Evolutionary conservation across 2,113 vertebrate species (phyloP), one percentile per base, ranked within the genome.

Genomic region (Channa maculata): DNA sequence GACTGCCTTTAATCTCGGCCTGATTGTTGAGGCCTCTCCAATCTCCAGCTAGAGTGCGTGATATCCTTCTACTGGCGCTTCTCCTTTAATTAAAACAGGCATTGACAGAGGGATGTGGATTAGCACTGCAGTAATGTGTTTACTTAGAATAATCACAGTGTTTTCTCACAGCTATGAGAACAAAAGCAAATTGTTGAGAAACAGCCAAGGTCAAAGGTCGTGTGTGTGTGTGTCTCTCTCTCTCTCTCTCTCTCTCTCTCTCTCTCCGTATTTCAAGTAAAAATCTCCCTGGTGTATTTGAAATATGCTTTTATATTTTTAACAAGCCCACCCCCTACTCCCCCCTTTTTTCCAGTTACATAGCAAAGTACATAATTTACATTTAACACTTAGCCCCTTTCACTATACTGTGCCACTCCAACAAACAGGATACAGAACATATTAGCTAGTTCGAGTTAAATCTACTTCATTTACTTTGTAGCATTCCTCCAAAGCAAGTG

Each of bases 51-150:
- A 89, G 92, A 89, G 93, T 94, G 93, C 75, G 80, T 92, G 93
- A 94, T 94, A 95, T 82, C 95, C 94, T 93, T 94, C 93, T 91
- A 89, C 95, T 92, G 92, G 91, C 90, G 86, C 95, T 93, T 94
- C 95, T 96, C 93, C 93, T 96, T 97, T 97, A 96, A 98, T 97
- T 97, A 97, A 97, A 97, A 95, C 93, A 95, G 95, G 96, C 96
- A 95, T 91, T 95, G 95, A 96, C 95, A 96, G 96, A 96, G 96
- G 96, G 94, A 94, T 95, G 95, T 93, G 96, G 95, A 97, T 97
- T 96, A 96, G 92, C 85, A 85, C 92, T 76, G 90, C 95, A 96
- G 96, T 96, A 94, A 96, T 95, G 95, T 95, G 94, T 96, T 97
- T 96, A 96, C 94, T 95, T 94, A 93, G 94, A 97, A 96, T 96